These are phyloP conservation scores for Procapra przewalskii DNA, from an alignment of 2,113 vertebrate species.

Conservation along the genomic window DNA sequence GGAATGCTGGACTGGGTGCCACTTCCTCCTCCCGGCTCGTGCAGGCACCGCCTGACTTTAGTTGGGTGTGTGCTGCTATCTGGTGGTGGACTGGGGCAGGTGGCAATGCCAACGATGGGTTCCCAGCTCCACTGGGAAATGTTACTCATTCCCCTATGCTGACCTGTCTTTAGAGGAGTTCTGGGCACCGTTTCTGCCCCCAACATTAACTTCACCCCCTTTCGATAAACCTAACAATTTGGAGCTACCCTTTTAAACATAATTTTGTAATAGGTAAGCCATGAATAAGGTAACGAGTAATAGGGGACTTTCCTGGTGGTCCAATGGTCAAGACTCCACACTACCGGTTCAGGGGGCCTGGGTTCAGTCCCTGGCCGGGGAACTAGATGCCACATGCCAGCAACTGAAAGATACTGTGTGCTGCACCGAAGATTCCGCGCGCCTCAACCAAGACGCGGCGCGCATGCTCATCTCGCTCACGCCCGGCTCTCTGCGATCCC, in stretches of 20 bases:
- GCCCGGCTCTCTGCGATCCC: background rate
- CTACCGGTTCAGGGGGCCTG: background rate
- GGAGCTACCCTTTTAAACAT: background rate
- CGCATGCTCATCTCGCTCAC: background rate
- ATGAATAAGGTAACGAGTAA: background rate
- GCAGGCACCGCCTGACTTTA: background rate
- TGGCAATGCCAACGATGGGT: background rate
- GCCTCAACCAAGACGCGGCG: background rate
- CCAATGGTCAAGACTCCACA: background rate
- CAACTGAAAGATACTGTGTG: background rate
- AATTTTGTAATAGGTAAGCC: background rate
- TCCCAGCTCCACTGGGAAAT: background rate
- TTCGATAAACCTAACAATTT: background rate
- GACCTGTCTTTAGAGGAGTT: background rate
- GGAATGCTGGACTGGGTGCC: background rate
- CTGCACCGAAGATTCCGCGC: background rate
- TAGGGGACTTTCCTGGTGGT: background rate
- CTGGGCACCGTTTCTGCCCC: background rate
- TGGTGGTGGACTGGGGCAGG: background rate
- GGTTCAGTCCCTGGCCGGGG: background rate
- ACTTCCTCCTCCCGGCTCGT: background rate
- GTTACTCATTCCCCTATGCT: background rate
- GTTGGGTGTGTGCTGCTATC: constrained; percentile 31
- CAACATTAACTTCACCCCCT: background rate
- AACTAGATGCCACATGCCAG: background rate